These are phyloP conservation scores for Scrobipalpa atriplicella DNA, from an alignment of 2,888 invertebrate species.

Conservation along the genomic window DNA sequence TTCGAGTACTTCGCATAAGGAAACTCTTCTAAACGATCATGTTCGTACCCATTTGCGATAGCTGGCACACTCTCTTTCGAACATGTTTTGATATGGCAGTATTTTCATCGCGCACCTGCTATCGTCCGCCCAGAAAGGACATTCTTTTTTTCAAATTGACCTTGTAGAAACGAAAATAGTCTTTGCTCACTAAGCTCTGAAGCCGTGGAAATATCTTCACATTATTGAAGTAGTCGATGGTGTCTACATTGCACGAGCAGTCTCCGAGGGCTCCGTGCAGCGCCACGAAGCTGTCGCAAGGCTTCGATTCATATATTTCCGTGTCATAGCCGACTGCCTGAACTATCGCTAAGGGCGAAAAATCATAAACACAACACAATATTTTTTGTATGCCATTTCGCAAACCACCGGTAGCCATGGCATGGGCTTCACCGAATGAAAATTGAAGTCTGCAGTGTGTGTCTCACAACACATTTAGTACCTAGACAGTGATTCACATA, in stretches of 20 bases:
- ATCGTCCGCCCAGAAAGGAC: conserved; percentile 98
- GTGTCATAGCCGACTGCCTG: conserved; percentile 76
- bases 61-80: conserved; percentile 91
- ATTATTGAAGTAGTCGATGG: conserved; percentile 98
- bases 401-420: conserved; percentile 49
- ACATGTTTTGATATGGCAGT: conserved; percentile 96
- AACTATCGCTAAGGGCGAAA: conserved; percentile 73
- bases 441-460: conserved; percentile 38
- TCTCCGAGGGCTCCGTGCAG: conserved; percentile 96
- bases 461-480: conserved; percentile 49
- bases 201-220: conserved; percentile 95
- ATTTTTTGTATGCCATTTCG: conserved; percentile 72
- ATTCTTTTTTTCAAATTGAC: conserved; percentile 88
- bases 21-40: conserved; percentile 62
- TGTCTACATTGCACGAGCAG: conserved; percentile 96
- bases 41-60: conserved; percentile 86
- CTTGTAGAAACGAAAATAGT: conserved; percentile 97
- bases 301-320: conserved; percentile 66
- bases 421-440: conserved; percentile 45
- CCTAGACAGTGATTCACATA: conserved; percentile 42
- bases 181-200: conserved; percentile 92
- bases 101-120: conserved; percentile 94
- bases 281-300: conserved; percentile 82
- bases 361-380: conserved; percentile 76
- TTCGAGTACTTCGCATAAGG: conserved; percentile 78